Evolutionary conservation across 2,888 invertebrate genomes (phyloP).

Genomic region (Stenodema calcarata): DNA sequence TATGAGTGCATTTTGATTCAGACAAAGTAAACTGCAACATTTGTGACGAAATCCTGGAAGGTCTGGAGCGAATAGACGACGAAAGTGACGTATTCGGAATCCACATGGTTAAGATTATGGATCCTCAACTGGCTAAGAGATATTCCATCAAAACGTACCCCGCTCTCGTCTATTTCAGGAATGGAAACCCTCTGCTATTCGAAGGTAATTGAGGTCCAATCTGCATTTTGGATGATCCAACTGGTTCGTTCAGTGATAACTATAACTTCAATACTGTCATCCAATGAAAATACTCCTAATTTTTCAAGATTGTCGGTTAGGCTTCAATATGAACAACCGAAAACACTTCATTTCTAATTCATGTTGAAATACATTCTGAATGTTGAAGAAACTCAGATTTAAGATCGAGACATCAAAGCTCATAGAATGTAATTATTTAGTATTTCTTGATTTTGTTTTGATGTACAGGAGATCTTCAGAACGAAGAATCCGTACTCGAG

Average conservation of each 20-base stretch:
- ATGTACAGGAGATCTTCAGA: constrained; percentile 80
- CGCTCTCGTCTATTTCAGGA: constrained; percentile 88
- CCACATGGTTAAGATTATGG: constrained; percentile 91
- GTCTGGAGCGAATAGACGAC: constrained; percentile 86
- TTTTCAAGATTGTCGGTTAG: too few species aligned
- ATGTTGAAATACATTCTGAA: too few species aligned
- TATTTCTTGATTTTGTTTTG: not conserved
- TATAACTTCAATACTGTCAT: too few species aligned
- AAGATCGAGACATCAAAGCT: too few species aligned
- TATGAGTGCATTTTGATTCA: constrained; percentile 61
- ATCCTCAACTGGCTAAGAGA: constrained; percentile 87
- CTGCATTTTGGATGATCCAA: too few species aligned
- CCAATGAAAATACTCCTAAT: too few species aligned
- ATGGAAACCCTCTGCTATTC: constrained; percentile 69
- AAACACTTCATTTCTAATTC: too few species aligned
- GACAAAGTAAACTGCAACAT: constrained; percentile 91
- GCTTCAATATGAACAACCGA: too few species aligned
- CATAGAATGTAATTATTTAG: too few species aligned
- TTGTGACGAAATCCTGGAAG: constrained; percentile 88
- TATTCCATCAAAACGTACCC: constrained; percentile 95
- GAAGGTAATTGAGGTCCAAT: constrained; percentile 67
- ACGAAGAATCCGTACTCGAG: constrained; percentile 88
- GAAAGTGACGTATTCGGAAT: constrained; percentile 92
- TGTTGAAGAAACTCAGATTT: too few species aligned
- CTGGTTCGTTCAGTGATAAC: too few species aligned